These are phyloP conservation scores for Charanyca ferruginea DNA, from an alignment of 2,888 invertebrate genomes.

Conservation along the genomic window DNA sequence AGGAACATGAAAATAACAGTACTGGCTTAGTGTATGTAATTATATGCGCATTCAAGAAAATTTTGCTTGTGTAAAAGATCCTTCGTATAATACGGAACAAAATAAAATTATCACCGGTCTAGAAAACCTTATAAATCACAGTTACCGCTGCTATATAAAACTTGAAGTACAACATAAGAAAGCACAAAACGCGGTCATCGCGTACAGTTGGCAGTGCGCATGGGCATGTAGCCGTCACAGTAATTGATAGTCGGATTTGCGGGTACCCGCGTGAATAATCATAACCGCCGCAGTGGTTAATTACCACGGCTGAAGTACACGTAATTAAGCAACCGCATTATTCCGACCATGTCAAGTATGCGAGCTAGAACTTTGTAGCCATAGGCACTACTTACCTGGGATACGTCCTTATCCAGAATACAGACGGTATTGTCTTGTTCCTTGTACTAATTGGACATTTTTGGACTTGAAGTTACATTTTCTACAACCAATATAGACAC, in stretches of 20 bases:
- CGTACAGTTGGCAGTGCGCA: conserved; percentile 51
- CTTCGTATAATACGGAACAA: not conserved
- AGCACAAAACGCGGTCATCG: conserved; percentile 58
- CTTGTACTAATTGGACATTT: conserved; percentile 7
- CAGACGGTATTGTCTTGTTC: conserved; percentile 24
- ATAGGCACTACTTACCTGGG: conserved; percentile 26
- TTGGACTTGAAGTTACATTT: conserved; percentile 20
- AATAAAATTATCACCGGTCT: not conserved
- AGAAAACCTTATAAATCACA: conserved; percentile 40
- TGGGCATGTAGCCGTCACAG: conserved; percentile 79
- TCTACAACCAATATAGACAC: conserved; percentile 23
- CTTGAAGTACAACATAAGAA: conserved; percentile 44
- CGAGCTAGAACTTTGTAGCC: conserved; percentile 21
- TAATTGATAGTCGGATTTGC: conserved; percentile 84
- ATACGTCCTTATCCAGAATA: conserved; percentile 47
- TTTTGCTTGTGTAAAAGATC: conserved; percentile 5
- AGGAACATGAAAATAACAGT: not conserved
- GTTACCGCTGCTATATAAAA: conserved; percentile 27
- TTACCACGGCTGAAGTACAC: conserved; percentile 73
- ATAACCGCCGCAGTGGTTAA: conserved; percentile 83
- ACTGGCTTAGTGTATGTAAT: too few relatives aligned
- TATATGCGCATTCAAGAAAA: too few relatives aligned
- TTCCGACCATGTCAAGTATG: conserved; percentile 64
- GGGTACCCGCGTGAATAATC: conserved; percentile 84
- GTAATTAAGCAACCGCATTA: conserved; percentile 78